phyloP scores from a whole-genome alignment of 1,140 invertebrate genomes.

The Caenorhabditis elegans region DNA sequence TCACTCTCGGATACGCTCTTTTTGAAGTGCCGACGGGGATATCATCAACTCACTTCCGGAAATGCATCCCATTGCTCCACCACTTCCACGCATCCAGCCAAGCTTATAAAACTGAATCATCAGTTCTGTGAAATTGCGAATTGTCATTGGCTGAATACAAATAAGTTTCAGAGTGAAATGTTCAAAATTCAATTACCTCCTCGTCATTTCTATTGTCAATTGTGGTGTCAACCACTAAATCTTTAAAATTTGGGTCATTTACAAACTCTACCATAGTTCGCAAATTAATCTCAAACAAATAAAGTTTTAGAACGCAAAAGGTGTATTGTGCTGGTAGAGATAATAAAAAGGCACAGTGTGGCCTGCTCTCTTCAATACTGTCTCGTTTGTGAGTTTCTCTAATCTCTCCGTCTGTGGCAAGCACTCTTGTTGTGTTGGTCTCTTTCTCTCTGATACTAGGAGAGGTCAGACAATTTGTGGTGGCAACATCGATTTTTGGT shows the following conservation, averaged over 20 bases:
- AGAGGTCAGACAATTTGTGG: not conserved
- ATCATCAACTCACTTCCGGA: slow-evolving; percentile 26
- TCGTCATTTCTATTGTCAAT: not conserved
- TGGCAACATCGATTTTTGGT: not conserved
- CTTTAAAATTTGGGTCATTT: slow-evolving; percentile 4
- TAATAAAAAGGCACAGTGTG: not conserved
- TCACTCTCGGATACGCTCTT: slow-evolving; percentile 73
- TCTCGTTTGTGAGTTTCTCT: not conserved
- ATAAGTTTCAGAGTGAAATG: not conserved
- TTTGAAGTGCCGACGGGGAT: slow-evolving; percentile 95
- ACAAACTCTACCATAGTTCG: slow-evolving; percentile 16
- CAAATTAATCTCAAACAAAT: not conserved
- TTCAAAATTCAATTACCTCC: not conserved
- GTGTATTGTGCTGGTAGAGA: not conserved
- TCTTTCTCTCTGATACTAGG: not conserved
- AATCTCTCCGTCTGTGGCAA: not conserved
- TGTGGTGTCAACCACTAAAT: not conserved
- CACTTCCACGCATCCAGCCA: slow-evolving; percentile 47
- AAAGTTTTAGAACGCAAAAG: not conserved
- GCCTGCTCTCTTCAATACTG: not conserved
- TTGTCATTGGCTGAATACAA: slow-evolving; percentile 34
- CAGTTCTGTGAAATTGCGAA: slow-evolving; percentile 28
- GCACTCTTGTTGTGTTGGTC: not conserved
- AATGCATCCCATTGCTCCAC: slow-evolving; percentile 39
- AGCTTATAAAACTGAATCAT: slow-evolving; percentile 33